Evolutionary conservation across 1,140 invertebrate genomes (phyloP), one percentile per base, ranked within the genome.

Genomic region (Ostrea denselamellosa): DNA sequence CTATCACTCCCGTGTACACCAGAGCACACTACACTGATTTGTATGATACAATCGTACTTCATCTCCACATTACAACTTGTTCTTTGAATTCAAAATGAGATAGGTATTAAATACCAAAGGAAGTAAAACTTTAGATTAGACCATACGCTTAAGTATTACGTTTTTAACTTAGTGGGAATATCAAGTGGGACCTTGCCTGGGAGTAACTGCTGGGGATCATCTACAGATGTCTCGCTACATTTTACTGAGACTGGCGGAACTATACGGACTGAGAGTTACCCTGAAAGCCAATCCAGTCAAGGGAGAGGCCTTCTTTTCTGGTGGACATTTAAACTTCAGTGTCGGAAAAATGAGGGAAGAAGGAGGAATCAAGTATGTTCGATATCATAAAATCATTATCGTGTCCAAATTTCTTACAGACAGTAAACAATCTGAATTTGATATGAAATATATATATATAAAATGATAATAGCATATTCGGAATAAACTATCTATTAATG

Each of bases 251-350:
- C 96, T 99, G 0, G 97, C 98, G 12, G 98, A 99, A 93, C 98
- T 99, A 92, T 99, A 98, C 93, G 98, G 98, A 5, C 96, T 98
- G 10, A 96, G 98, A 8, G 98, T 97, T 22, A 96, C 96, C 93
- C 96, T 99, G 51, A 62, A 85, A 62, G 19, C 98, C 98, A 97
- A 98, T 98, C 89, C 98, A 98, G 3, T 97, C 98, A 83, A 14
- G 7, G 28, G 83, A 22, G 98, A 98, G 96, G 98, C 98, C 89
- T 98, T 98, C 3, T 77, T 77, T 28, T 98, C 98, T 82, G 98
- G 98, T 0, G 97, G 97, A 4, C 96, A 96, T 89, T 97, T 97
- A 0, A 99, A 99, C 93, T 98, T 98, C 95, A 98, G 97, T 19
- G 22, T 54, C 52, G 53, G 52, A 90, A 94, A 96, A 4, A 99